phyloP scores from a whole-genome alignment of 1,140 invertebrate species.

The Meloidogyne hapla region DNA sequence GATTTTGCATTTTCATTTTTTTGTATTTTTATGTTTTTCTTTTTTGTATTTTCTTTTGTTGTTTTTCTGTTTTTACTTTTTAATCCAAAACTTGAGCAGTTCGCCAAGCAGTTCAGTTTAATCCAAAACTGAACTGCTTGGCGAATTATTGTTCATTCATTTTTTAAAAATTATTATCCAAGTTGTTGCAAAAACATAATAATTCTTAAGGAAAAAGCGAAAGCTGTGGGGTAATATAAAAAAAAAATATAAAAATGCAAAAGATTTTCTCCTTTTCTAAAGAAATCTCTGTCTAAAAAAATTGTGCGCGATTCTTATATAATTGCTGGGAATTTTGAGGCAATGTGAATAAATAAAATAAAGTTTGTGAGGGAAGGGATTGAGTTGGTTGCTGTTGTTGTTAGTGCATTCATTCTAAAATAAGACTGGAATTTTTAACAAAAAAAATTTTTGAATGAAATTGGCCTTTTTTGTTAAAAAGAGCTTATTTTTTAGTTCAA shows the following conservation, averaged over 20 bases:
- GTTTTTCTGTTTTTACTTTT: too few relatives aligned
- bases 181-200: background rate
- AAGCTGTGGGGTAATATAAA: background rate
- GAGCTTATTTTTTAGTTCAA: slow-evolving; percentile 1
- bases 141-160: background rate
- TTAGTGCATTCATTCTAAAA: background rate
- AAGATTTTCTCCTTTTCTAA: background rate
- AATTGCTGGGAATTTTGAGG: background rate
- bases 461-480: slow-evolving; percentile 9
- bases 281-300: background rate
- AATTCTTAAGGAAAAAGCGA: background rate
- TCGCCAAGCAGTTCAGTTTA: too few relatives aligned
- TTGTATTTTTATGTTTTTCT: too few relatives aligned
- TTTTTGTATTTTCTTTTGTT: too few relatives aligned
- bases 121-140: too few relatives aligned
- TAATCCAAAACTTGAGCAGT: too few relatives aligned
- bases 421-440: background rate
- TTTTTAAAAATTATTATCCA: background rate
- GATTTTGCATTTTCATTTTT: too few relatives aligned
- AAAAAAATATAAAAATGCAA: background rate
- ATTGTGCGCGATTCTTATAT: background rate
- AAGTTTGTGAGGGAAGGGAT: background rate
- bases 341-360: background rate
- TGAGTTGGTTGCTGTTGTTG: background rate
- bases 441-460: background rate